phyloP scores from a whole-genome alignment of 2,888 invertebrate species.

The Uloborus plumipes region DNA sequence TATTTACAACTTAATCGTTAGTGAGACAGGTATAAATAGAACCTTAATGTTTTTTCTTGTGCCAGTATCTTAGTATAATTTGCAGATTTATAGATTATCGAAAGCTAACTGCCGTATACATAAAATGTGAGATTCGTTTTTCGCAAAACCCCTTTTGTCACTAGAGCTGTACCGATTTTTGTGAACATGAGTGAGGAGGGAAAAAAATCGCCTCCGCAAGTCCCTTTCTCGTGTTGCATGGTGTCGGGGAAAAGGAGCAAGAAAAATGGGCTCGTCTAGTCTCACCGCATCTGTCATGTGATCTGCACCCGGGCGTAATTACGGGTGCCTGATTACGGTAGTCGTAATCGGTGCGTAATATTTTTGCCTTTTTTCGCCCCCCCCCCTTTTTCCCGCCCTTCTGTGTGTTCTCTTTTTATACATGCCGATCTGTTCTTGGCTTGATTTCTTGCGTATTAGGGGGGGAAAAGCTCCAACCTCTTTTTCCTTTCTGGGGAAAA shows the following conservation, averaged over 20 bases:
- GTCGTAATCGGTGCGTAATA: conserved; percentile 21
- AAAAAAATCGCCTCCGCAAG: neutral
- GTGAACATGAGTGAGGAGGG: neutral
- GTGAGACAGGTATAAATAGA: no score
- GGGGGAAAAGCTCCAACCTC: no score
- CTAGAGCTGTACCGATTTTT: neutral
- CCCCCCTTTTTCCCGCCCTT: neutral
- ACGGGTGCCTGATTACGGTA: conserved; percentile 31
- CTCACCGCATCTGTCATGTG: conserved; percentile 14
- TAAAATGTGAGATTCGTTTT: neutral
- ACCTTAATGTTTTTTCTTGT: no score
- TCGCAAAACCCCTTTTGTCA: conserved; percentile 15
- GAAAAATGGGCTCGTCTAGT: conserved; percentile 32
- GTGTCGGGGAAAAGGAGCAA: conserved; percentile 36
- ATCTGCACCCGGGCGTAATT: conserved; percentile 33
- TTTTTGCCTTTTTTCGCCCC: neutral
- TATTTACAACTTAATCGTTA: no score
- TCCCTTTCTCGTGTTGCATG: conserved; percentile 17
- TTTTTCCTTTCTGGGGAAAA: no score
- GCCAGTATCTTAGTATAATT: no score
- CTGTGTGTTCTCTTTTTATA: neutral
- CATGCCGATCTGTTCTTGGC: no score
- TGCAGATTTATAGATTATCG: no score
- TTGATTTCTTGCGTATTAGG: neutral
- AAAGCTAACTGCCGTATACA: no score